These are phyloP conservation scores for Trichonephila clavata DNA, from an alignment of 1,140 invertebrate species.

Conservation along the genomic window DNA sequence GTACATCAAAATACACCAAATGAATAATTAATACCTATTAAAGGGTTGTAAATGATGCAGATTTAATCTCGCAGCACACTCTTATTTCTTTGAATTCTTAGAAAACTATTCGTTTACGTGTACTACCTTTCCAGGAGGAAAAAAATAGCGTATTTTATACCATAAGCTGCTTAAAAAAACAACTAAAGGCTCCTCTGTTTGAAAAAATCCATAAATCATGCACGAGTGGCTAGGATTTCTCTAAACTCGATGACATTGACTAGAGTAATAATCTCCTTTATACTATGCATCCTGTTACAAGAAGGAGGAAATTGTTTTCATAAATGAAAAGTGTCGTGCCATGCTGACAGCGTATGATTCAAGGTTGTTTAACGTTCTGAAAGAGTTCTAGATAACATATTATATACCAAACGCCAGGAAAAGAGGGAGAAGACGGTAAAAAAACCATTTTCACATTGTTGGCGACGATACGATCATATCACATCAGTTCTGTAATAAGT, in stretches of 20 bases:
- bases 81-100: too few species aligned
- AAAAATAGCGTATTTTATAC: too few species aligned
- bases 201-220: conserved; percentile 5
- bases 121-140: too few species aligned
- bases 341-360: conserved; percentile 65
- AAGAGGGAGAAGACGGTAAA: conserved; percentile 10
- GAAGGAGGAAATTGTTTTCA: conserved; percentile 74
- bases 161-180: neutral
- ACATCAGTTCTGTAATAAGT: conserved; percentile 64
- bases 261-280: conserved; percentile 43
- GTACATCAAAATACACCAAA: too few species aligned
- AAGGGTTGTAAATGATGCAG: too few species aligned
- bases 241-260: neutral
- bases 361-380: conserved; percentile 47
- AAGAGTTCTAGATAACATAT: conserved; percentile 61
- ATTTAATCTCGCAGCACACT: too few species aligned
- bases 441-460: conserved; percentile 41
- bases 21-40: too few species aligned
- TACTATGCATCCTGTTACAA: conserved; percentile 49
- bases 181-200: neutral
- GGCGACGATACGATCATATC: conserved; percentile 67
- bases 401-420: neutral
- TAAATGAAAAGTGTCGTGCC: conserved; percentile 68
- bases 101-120: too few species aligned
- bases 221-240: conserved; percentile 19